Conservation (phyloP, 2,888 invertebrate species). For the Adineta ricciae region DNA sequence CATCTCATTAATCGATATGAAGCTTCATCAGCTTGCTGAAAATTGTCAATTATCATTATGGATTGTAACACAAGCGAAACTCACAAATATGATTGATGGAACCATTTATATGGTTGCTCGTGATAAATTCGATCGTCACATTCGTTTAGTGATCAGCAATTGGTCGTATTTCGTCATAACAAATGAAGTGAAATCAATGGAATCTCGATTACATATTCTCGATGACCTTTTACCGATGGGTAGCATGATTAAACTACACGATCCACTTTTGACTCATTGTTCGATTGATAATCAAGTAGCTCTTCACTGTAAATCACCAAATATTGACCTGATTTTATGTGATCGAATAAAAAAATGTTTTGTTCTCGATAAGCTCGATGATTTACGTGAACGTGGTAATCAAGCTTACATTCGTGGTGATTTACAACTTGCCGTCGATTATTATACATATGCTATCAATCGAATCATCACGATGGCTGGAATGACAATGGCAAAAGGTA, state of each 20-base stretch:
- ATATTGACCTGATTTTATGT: background rate
- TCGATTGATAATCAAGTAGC: background rate
- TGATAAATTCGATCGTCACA: background rate
- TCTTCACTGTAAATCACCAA: background rate
- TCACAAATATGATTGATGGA: background rate
- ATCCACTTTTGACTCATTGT: background rate
- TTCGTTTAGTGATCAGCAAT: background rate
- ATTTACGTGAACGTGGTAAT: background rate
- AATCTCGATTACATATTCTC: background rate
- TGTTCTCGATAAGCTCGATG: background rate
- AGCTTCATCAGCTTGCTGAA: background rate
- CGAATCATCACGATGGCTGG: background rate
- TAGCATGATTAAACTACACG: background rate
- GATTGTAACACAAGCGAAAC: background rate
- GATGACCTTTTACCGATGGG: background rate
- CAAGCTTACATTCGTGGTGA: background rate
- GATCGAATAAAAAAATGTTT: background rate
- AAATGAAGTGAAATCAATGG: background rate
- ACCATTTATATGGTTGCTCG: background rate
- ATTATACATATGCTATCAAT: background rate
- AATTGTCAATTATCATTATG: background rate
- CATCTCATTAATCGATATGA: background rate
- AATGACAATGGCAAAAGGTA: background rate
- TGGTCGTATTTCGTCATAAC: background rate
- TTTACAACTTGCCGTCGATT: background rate